Conservation (phyloP, 2,113 vertebrate species). For the Sorex araneus region DNA sequence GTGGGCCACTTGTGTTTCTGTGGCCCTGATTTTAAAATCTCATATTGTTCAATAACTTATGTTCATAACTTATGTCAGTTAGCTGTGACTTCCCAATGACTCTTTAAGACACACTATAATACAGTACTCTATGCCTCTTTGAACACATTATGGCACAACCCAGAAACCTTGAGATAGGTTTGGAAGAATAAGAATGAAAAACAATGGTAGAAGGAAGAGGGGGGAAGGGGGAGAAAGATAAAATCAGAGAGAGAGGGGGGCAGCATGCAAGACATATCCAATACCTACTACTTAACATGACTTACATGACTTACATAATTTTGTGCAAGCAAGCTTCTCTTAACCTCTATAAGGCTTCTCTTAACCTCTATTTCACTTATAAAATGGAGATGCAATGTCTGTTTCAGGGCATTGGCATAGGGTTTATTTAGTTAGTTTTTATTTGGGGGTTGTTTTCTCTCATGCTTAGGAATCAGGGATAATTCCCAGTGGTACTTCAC, state of each 20-base stretch:
- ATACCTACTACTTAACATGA: not conserved
- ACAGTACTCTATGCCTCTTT: not conserved
- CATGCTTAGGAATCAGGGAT: not conserved
- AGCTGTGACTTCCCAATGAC: not conserved
- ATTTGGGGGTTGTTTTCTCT: no score
- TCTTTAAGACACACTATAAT: not conserved
- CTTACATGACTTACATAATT: not conserved
- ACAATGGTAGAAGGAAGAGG: not conserved
- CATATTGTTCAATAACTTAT: not conserved
- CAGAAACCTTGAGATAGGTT: not conserved
- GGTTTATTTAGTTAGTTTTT: no score
- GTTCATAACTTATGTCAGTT: not conserved
- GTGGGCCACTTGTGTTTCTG: accelerated
- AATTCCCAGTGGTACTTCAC: no score
- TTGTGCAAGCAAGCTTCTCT: constrained; percentile 2
- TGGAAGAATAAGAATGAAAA: no score
- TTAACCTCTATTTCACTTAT: constrained; percentile 21
- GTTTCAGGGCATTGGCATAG: not conserved
- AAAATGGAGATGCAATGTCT: not conserved
- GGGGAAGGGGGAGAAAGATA: no score
- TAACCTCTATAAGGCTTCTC: not conserved
- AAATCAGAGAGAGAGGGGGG: no score
- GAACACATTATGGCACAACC: not conserved
- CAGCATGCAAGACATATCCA: not conserved
- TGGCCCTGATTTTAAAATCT: not conserved